Conservation (phyloP, 1,140 invertebrate species). For the Procambarus clarkii region DNA sequence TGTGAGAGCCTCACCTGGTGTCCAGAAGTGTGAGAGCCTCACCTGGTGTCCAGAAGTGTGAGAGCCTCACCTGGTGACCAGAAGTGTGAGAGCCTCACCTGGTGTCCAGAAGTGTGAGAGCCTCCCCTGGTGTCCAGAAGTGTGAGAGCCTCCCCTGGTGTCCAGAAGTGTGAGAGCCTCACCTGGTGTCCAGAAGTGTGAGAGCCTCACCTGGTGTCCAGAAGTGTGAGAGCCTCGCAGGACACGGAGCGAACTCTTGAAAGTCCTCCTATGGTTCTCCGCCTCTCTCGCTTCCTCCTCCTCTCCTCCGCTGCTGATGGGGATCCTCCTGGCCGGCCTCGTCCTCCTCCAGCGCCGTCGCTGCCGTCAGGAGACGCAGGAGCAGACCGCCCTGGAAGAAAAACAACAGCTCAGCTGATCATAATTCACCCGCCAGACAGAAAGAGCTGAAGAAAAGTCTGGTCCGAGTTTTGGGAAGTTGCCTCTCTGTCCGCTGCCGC, state of each 20-base stretch:
- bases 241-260: constrained; percentile 45
- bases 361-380: not conserved
- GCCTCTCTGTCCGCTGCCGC: not conserved
- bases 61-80: too few relatives aligned
- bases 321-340: not conserved
- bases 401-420: not conserved
- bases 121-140: too few relatives aligned
- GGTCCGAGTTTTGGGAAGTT: not conserved
- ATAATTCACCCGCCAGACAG: not conserved
- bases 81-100: too few relatives aligned
- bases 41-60: too few relatives aligned
- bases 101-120: too few relatives aligned
- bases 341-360: not conserved
- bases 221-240: constrained; percentile 43
- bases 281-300: constrained; percentile 36
- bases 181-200: too few relatives aligned
- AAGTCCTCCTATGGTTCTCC: constrained; percentile 23
- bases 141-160: constrained; percentile 24
- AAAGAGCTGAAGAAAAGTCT: not conserved
- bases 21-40: too few relatives aligned
- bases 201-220: constrained; percentile 43
- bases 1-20: too few relatives aligned
- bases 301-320: constrained; percentile 32
- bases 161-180: constrained; percentile 46
- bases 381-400: not conserved